Base-by-base conservation (phyloP, 1,140 invertebrate genomes). In the Ptiloglossa arizonensis region DNA sequence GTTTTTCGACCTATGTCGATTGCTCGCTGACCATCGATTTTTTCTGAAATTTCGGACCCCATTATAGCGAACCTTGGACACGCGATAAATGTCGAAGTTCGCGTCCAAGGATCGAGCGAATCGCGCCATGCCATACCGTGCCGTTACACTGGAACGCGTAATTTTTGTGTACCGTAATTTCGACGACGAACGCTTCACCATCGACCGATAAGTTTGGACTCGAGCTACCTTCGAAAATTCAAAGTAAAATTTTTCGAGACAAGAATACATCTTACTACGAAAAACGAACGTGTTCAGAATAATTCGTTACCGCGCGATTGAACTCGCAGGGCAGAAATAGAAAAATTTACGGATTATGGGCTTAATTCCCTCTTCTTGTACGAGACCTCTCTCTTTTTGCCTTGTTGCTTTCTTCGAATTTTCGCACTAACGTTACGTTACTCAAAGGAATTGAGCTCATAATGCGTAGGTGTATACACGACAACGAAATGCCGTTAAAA, bases 31-130 rank as follows among this genome's bases (percentile, higher is more conserved):
- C 32, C n/a, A 24, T 24, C 19, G 1, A 9, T 50, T 17, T 50
- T 54, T 69, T 54, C 32, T 19, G 9, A 6, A 22, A 68, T 35
- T 35, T 35, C n/a, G n/a, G n/a, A n/a, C n/a, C n/a, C n/a, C n/a
- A n/a, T n/a, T n/a, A n/a, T n/a, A n/a, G n/a, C n/a, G n/a, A n/a
- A n/a, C n/a, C 32, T 35, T 6, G 32, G 32, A 35, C 32, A n/a
- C 41, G 29, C 22, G 46, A 35, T 41, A 44, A 73, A 73, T 54
- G 48, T 44, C 35, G 6, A 73, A 24, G 60, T 73, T 73, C 71
- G 5, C 5, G 35, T 22, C 8, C 6, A 6, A 24, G 6, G 9
- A 29, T 24, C 56, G 19, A 38, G 24, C 35, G 24, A 35, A 24
- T 11, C n/a, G 13, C 13, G 17, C 32, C 13, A 48, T 5, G 8